These are phyloP conservation scores for Morpho helenor DNA, from an alignment of 2,888 invertebrate genomes.

Conservation along the genomic window DNA sequence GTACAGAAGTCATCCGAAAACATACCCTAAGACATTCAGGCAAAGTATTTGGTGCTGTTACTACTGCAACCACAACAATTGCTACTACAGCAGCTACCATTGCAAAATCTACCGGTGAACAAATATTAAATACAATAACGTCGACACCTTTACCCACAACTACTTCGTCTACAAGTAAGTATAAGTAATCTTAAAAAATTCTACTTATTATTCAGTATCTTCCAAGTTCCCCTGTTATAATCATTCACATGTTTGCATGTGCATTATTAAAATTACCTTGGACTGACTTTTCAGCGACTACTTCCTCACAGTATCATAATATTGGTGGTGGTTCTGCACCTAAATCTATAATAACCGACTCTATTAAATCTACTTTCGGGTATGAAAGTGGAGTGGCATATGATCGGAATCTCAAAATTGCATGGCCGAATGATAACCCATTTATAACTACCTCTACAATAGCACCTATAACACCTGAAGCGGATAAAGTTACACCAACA, in stretches of 20 bases:
- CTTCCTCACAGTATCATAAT: conserved; percentile 66
- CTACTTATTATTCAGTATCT: conserved; percentile 6
- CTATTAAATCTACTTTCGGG: conserved; percentile 72
- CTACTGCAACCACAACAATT: conserved; percentile 73
- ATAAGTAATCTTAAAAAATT: conserved; percentile 30
- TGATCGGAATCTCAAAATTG: conserved; percentile 60
- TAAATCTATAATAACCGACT: conserved; percentile 73
- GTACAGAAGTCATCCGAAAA: conserved; percentile 80
- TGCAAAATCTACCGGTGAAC: conserved; percentile 60
- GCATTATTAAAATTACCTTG: conserved; percentile 51
- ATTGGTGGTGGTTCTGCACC: conserved; percentile 66
- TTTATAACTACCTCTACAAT: conserved; percentile 69
- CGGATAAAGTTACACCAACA: conserved; percentile 69
- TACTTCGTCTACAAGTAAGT: conserved; percentile 72
- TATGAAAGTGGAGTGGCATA: conserved; percentile 63
- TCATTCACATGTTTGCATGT: conserved; percentile 41
- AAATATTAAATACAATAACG: conserved; percentile 56
- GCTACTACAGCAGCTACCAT: conserved; percentile 67
- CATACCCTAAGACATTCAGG: conserved; percentile 88
- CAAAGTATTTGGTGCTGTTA: conserved; percentile 81
- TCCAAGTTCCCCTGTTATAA: conserved; percentile 3
- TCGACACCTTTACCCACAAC: conserved; percentile 65
- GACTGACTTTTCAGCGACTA: conserved; percentile 68
- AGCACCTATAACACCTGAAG: conserved; percentile 62
- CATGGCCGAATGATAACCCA: conserved; percentile 74